Evolutionary conservation across 2,888 invertebrate genomes (phyloP).

Genomic region (Xanthia togata): DNA sequence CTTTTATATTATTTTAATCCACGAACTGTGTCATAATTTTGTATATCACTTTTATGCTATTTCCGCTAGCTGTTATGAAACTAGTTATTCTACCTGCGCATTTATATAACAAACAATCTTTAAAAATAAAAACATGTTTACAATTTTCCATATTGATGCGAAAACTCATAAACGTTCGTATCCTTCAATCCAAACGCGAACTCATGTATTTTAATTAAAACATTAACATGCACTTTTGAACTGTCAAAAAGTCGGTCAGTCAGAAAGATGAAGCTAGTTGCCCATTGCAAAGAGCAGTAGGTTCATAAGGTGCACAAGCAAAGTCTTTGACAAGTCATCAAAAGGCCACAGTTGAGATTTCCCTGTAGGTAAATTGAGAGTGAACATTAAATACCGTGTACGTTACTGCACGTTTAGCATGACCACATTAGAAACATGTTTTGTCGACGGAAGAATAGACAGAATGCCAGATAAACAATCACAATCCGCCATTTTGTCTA

Average conservation of each 20-base stretch:
- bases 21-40: slow-evolving; percentile 83
- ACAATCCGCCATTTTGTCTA: no score
- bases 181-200: not conserved
- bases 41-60: slow-evolving; percentile 74
- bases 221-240: not conserved
- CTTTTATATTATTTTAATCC: slow-evolving; percentile 85
- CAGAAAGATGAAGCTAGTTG: not conserved
- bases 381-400: not conserved
- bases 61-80: slow-evolving; percentile 69
- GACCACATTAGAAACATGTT: no score
- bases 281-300: no score
- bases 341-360: not conserved
- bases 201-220: not conserved
- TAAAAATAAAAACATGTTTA: slow-evolving; percentile 13
- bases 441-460: no score
- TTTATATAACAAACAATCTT: slow-evolving; percentile 13
- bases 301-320: not conserved
- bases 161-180: not conserved
- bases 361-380: not conserved
- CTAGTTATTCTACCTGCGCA: slow-evolving; percentile 34
- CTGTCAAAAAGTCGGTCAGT: not conserved
- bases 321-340: not conserved
- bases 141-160: not conserved
- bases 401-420: not conserved
- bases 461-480: no score